Percentiles rank a stretch among this genome's conserved stretches.
phyloP scores from a whole-genome alignment of 1,140 invertebrate species.

The Zaprionus kolodkinae region DNA sequence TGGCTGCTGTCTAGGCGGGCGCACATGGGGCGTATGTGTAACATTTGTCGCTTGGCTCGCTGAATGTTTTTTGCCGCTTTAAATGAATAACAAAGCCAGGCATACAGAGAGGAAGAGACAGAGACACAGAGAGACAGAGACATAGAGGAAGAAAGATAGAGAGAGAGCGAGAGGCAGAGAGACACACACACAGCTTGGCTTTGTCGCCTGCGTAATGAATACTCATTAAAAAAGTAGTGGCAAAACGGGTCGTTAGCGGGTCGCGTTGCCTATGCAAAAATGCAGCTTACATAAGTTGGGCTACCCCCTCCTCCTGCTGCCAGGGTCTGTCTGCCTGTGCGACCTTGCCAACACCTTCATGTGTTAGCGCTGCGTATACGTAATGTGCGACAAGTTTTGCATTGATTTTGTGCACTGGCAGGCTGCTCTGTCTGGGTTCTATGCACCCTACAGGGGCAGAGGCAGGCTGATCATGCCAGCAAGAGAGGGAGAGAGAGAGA shows the following conservation, averaged over 20 bases:
- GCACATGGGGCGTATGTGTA: slow-evolving; percentile 70
- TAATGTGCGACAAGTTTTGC: slow-evolving; percentile 25
- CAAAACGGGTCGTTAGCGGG: slow-evolving; percentile 18
- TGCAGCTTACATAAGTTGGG: slow-evolving; percentile 15
- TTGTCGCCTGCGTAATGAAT: slow-evolving; percentile 44
- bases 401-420: slow-evolving; percentile 37
- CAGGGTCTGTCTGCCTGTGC: neutral
- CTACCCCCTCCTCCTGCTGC: neutral
- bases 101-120: neutral
- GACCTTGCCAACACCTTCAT: slow-evolving; percentile 17
- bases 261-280: slow-evolving; percentile 22
- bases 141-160: neutral
- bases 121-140: too few relatives aligned
- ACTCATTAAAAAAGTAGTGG: slow-evolving; percentile 47
- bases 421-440: slow-evolving; percentile 23
- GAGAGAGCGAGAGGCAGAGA: too few relatives aligned
- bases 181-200: slow-evolving; percentile 6
- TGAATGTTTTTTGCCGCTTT: slow-evolving; percentile 41
- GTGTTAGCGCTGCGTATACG: slow-evolving; percentile 27
- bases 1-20: slow-evolving; percentile 11
- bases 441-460: neutral
- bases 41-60: slow-evolving; percentile 51
- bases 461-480: neutral
- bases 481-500: neutral
- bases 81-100: slow-evolving; percentile 44